Base-by-base conservation (phyloP, 2,113 vertebrate species). In the Melanotaenia duboulayi region DNA sequence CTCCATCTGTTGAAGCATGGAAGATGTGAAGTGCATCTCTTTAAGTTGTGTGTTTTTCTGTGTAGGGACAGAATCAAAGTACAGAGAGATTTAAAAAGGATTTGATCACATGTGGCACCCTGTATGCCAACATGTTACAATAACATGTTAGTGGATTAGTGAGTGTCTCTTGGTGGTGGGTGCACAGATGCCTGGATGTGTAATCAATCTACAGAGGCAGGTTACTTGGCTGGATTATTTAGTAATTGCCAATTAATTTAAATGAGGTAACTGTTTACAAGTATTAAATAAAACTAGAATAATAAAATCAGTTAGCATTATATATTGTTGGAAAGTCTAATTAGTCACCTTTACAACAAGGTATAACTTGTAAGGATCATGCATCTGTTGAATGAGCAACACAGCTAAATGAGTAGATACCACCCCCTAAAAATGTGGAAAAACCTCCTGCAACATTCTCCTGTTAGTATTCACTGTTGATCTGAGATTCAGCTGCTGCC, bases 11-110 rank as follows among this genome's bases (percentile, higher is more conserved):
- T 44, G 39, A 64, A 46, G 39, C 56, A 55, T 44, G 42, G 24
- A 40, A 4, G 48, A 56, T 81, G 52, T 66, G 10, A 63, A 54
- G 39, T 42, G 32, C 28, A 74, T 12, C 48, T 16, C 22, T 52
- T 66, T 49, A 50, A n/a, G 42, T 44, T 24, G 48, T 8, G 54
- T 52, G 7, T 42, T 16, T 64, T 8, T 13, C 13, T 39, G 52
- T 63, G 25, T 10, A 5, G 17, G 37, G 11, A 57, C n/a, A 16
- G 28, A 74, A 65, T 72, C 7, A 9, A 55, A 52, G 7, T 58
- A 49, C 0, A 67, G 48, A 67, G 57, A 79, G 0, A 59, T 79
- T 52, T 74, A 39, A 62, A n/a, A 74, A 28, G 51, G 63, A 63
- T 78, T 70, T 62, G 37, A 75, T 51, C 35, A 65, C 25, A 65